Evolutionary conservation across 2,797 vertebrate genomes (phyloP).

Genomic region (Chelidonichthys spinosus): DNA sequence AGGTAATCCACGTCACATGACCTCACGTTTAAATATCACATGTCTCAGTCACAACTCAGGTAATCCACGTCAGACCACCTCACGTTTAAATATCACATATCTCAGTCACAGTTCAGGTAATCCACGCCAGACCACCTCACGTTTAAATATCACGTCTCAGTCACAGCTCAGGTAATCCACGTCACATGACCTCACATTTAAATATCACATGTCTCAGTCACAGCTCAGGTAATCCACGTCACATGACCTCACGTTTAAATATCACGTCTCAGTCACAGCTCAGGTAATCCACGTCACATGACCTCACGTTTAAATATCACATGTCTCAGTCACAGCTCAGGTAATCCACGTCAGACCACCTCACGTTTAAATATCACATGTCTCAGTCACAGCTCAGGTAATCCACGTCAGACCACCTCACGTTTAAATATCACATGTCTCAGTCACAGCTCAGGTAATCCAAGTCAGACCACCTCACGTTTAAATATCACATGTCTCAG

Average conservation of each 20-base stretch:
- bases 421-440: neutral
- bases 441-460: constrained; percentile 92
- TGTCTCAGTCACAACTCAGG: constrained; percentile 96
- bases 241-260: neutral
- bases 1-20: constrained; percentile 77
- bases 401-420: neutral
- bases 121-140: neutral
- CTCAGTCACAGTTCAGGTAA: constrained; percentile 92
- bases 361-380: no score
- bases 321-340: constrained; percentile 90
- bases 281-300: constrained; percentile 78
- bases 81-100: neutral
- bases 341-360: constrained; percentile 67
- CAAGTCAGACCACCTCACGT: neutral
- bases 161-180: constrained; percentile 91
- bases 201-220: constrained; percentile 73
- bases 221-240: constrained; percentile 89
- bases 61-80: constrained; percentile 51
- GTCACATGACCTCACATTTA: neutral
- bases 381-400: constrained; percentile 96
- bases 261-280: constrained; percentile 97
- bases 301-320: neutral
- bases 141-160: no score
- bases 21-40: no score
- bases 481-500: no score